Evolutionary conservation across 2,888 invertebrate genomes (phyloP), one percentile per base, ranked within the genome.

Genomic region (Tachina lurida): DNA sequence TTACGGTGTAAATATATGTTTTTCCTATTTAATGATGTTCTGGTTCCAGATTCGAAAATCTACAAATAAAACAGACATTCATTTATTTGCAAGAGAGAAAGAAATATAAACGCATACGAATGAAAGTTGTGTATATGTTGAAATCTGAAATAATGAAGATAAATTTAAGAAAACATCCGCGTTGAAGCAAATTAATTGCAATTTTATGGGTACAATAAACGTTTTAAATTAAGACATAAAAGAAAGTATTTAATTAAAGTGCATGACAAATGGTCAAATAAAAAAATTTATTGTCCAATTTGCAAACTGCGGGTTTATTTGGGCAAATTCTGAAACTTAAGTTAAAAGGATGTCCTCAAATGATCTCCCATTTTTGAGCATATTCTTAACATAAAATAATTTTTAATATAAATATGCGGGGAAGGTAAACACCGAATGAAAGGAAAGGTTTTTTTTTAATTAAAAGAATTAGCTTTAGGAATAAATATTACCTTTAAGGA

Each of bases 11-110:
- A 31, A 31, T 31, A 45, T 9, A 54, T 43, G 68, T 68, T 68
- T 63, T 43, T 74, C 58, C 70, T 77, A 60, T 67, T 80, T 80
- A 80, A 80, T 80, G 80, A 52, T n/a, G 63, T 74, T 60, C 39
- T 60, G 74, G 45, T 63, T 54, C 17, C 62, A 54, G 63, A 54
- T 79, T 43, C 62, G 39, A 62, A 74, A 41, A 17, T 17, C 63
- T 43, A 10, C 54, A 56, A 43, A 17, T 5, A 31, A 31, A 31
- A 31, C 31, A 7, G 31, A 31, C 17, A 31, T 43, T 22, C 3
- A 22, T 15, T 7, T 13, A 58, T n/a, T 22, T 19, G 10, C n/a
- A 2, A 39, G 52, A 10, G 7, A 31, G 31, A 31, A 31, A 31
- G 31, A 17, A 47, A 49, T 4, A 43, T 41, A 41, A 7, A 9